Percentiles rank a stretch among this genome's conserved stretches.
Evolutionary conservation across 1,140 invertebrate species (phyloP).

Genomic region (Microplitis mediator): DNA sequence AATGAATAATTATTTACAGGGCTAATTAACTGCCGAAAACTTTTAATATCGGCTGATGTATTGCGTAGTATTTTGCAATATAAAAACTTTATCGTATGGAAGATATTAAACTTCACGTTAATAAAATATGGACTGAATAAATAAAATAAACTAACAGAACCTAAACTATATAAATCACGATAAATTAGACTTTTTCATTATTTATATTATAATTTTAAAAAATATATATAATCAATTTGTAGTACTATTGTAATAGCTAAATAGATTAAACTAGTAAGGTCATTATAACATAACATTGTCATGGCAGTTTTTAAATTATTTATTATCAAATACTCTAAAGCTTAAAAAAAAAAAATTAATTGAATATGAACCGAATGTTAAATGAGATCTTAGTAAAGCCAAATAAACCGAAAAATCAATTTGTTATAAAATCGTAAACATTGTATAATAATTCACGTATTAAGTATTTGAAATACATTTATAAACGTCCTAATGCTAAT

Average conservation of each 20-base stretch:
- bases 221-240: slow-evolving; percentile 6
- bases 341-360: not conserved
- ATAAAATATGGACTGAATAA: slow-evolving; percentile 13
- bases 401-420: not conserved
- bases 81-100: not conserved
- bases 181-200: slow-evolving; percentile 9
- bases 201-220: no score
- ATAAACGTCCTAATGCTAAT: slow-evolving; percentile 16
- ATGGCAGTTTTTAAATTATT: not conserved
- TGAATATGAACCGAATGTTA: not conserved
- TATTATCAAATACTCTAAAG: not conserved
- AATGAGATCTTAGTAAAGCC: not conserved
- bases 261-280: slow-evolving; percentile 6
- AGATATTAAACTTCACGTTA: not conserved
- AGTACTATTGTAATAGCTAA: not conserved
- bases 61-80: not conserved
- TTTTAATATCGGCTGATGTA: not conserved
- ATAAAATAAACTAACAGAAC: not conserved
- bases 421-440: slow-evolving; percentile 11
- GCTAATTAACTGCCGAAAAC: not conserved
- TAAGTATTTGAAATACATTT: slow-evolving; percentile 8
- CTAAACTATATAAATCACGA: not conserved
- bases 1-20: not conserved
- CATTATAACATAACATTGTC: not conserved
- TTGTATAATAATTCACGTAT: slow-evolving; percentile 8